phyloP scores from a whole-genome alignment of 2,888 invertebrate genomes.

The Augiades crinisus region DNA sequence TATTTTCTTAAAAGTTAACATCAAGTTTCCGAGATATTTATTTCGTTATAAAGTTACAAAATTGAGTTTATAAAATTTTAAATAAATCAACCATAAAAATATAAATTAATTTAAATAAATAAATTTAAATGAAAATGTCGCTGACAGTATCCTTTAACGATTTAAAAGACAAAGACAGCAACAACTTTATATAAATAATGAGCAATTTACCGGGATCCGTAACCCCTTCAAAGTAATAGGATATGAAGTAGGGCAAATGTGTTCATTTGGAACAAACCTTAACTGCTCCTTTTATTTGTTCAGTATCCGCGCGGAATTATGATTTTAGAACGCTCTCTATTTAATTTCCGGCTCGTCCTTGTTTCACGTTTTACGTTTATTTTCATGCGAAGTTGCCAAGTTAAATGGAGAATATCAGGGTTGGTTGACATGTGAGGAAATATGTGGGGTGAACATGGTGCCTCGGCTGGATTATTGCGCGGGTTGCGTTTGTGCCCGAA shows the following conservation, averaged over 20 bases:
- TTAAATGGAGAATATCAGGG: slow-evolving; percentile 41
- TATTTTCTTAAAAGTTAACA: too few species aligned
- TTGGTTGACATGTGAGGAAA: slow-evolving; percentile 43
- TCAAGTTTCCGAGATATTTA: too few species aligned
- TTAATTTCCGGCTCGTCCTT: slow-evolving; percentile 52
- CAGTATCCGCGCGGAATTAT: slow-evolving; percentile 23
- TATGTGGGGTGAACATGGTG: slow-evolving; percentile 42
- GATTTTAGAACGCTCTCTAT: slow-evolving; percentile 33
- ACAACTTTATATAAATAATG: slow-evolving; percentile 32
- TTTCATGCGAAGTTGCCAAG: slow-evolving; percentile 31
- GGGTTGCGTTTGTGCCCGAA: slow-evolving; percentile 62
- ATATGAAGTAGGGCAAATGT: slow-evolving; percentile 19
- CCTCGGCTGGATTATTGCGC: slow-evolving; percentile 62
- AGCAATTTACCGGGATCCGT: slow-evolving; percentile 19
- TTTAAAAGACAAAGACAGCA: slow-evolving; percentile 35
- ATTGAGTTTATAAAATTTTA: too few species aligned
- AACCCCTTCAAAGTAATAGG: slow-evolving; percentile 13
- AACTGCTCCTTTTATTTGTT: slow-evolving; percentile 24
- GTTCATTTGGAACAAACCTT: slow-evolving; percentile 23
- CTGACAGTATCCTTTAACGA: slow-evolving; percentile 29
- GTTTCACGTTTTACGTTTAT: slow-evolving; percentile 44
- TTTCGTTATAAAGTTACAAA: too few species aligned
- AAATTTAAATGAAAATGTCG: too few species aligned
- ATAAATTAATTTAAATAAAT: too few species aligned
- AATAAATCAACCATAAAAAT: too few species aligned